Evolutionary conservation across 2,113 vertebrate species (phyloP).

Genomic region (Muntiacus muntjak): DNA sequence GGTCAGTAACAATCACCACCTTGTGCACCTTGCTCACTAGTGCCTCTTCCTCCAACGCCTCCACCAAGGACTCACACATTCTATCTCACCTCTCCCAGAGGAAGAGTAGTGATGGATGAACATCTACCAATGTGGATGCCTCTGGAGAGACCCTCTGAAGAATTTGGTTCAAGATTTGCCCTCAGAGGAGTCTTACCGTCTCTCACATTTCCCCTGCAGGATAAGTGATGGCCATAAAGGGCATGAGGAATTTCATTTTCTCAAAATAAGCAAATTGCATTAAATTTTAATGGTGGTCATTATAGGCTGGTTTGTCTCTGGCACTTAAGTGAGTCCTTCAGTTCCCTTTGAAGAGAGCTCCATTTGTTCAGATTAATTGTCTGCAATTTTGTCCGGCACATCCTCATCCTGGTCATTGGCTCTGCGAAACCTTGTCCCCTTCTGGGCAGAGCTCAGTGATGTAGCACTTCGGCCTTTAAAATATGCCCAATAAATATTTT

Average conservation of each 20-base stretch:
- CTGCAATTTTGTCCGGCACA: background rate
- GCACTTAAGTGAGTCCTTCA: background rate
- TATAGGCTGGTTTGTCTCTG: constrained; percentile 34
- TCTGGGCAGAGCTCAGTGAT: constrained; percentile 25
- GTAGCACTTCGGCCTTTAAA: constrained; percentile 60
- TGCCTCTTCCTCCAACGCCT: fast-evolving
- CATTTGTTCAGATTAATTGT: constrained; percentile 54
- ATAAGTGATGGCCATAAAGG: background rate
- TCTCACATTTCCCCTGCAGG: background rate
- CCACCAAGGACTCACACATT: background rate
- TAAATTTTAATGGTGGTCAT: constrained; percentile 56
- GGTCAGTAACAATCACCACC: background rate
- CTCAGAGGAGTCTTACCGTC: background rate
- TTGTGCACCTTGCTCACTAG: background rate
- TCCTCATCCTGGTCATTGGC: background rate
- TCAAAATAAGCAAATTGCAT: constrained; percentile 55
- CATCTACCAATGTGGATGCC: fast-evolving
- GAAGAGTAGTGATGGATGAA: background rate
- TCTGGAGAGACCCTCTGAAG: background rate
- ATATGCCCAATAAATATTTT: constrained; percentile 65
- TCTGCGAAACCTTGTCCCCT: background rate
- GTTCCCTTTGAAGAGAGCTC: background rate
- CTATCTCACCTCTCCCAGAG: no score
- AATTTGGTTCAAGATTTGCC: background rate
- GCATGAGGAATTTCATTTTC: constrained; percentile 13